These are phyloP conservation scores for Lasius fuliginosus DNA, from an alignment of 2,888 invertebrate species.

Conservation along the genomic window DNA sequence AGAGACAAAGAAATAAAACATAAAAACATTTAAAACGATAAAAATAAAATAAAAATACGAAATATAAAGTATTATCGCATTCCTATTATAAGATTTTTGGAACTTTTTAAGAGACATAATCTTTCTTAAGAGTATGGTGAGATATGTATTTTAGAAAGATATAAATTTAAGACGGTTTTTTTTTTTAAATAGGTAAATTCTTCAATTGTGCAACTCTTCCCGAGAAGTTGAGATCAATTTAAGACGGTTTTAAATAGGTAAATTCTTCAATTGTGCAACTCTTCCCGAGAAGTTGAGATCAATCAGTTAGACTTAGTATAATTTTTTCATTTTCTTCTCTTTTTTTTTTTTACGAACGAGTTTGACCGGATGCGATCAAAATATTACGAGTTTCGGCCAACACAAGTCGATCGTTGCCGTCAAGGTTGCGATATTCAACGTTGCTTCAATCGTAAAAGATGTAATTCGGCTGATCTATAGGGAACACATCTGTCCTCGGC, in stretches of 20 bases:
- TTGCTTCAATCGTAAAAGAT: slow-evolving; percentile 16
- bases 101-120: neutral
- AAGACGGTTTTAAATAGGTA: neutral
- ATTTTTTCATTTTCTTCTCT: slow-evolving; percentile 6
- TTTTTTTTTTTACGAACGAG: slow-evolving; percentile 10
- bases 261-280: slow-evolving; percentile 22
- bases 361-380: slow-evolving; percentile 19
- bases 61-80: neutral
- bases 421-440: slow-evolving; percentile 56
- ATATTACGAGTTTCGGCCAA: slow-evolving; percentile 24
- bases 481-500: neutral
- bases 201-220: slow-evolving; percentile 23
- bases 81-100: neutral
- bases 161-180: neutral
- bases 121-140: neutral
- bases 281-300: neutral
- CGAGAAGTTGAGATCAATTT: neutral
- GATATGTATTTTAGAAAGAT: neutral
- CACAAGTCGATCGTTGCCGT: neutral
- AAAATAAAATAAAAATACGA: neutral
- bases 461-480: slow-evolving; percentile 2
- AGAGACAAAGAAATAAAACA: neutral
- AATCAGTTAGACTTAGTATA: neutral
- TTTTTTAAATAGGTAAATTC: neutral
- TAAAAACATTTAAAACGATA: neutral